phyloP scores from a whole-genome alignment of 2,888 invertebrate genomes.

The Trichopoda pennipes region DNA sequence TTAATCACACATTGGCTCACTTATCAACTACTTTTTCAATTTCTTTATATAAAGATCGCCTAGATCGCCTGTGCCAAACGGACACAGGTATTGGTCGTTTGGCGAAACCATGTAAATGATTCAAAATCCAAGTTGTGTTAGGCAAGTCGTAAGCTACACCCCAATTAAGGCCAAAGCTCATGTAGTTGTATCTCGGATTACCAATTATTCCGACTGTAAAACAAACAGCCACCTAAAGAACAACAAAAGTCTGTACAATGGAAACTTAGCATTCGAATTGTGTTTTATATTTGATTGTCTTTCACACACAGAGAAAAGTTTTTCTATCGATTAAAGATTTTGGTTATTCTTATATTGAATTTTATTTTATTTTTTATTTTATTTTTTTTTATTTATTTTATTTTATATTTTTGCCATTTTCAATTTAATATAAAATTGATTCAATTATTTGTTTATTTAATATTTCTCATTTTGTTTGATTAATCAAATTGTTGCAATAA shows the following conservation, averaged over 20 bases:
- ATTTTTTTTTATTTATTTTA: no score
- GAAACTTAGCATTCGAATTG: background rate
- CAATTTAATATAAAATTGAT: no score
- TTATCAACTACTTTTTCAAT: conserved; percentile 84
- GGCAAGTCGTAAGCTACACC: conserved; percentile 86
- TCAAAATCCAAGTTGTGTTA: conserved; percentile 82
- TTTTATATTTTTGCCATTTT: no score
- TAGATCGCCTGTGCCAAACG: conserved; percentile 82
- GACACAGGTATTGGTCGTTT: conserved; percentile 75
- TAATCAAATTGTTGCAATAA: no score
- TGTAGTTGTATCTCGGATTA: conserved; percentile 83
- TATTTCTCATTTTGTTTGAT: no score
- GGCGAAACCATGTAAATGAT: conserved; percentile 76
- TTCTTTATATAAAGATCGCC: conserved; percentile 75
- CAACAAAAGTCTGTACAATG: background rate
- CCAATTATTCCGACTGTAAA: conserved; percentile 84
- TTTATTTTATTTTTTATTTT: no score
- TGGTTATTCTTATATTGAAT: no score
- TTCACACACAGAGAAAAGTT: no score
- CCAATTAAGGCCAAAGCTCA: conserved; percentile 86
- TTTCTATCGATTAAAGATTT: no score
- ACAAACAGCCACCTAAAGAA: conserved; percentile 83
- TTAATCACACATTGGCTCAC: conserved; percentile 79
- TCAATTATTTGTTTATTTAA: no score
- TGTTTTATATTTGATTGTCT: no score